Conservation (phyloP, 2,888 invertebrate genomes). For the Dascillus cervinus region DNA sequence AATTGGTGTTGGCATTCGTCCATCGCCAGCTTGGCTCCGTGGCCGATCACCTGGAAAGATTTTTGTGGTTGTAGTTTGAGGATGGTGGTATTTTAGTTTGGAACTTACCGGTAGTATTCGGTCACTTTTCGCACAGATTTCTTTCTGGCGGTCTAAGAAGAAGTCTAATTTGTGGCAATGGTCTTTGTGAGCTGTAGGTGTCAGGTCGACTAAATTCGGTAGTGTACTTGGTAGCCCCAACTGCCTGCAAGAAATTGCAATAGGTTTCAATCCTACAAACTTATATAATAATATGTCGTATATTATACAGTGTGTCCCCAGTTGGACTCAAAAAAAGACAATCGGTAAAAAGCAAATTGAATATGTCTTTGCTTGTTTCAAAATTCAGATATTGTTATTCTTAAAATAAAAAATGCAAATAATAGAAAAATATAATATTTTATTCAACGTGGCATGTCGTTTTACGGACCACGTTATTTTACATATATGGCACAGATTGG, state of each 20-base stretch:
- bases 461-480: too few relatives aligned
- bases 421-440: too few relatives aligned
- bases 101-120: conserved; percentile 59
- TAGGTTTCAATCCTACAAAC: neutral
- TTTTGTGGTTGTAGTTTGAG: neutral
- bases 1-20: conserved; percentile 90
- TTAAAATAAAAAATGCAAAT: too few relatives aligned
- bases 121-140: conserved; percentile 63
- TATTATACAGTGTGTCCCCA: too few relatives aligned
- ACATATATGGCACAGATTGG: too few relatives aligned
- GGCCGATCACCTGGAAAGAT: conserved; percentile 61
- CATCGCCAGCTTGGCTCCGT: conserved; percentile 76
- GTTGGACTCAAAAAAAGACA: too few relatives aligned
- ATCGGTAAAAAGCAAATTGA: too few relatives aligned
- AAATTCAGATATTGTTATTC: too few relatives aligned
- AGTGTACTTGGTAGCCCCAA: conserved; percentile 36
- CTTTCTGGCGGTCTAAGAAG: conserved; percentile 65
- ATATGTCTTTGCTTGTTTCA: too few relatives aligned
- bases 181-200: conserved; percentile 49
- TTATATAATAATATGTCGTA: too few relatives aligned
- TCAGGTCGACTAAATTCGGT: conserved; percentile 34
- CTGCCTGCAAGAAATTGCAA: conserved; percentile 40
- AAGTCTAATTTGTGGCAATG: conserved; percentile 63
- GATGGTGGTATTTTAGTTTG: conserved; percentile 1
- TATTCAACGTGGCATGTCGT: too few relatives aligned